Conservation (phyloP, 2,888 invertebrate species). For the Leptinotarsa rubiginosa region DNA sequence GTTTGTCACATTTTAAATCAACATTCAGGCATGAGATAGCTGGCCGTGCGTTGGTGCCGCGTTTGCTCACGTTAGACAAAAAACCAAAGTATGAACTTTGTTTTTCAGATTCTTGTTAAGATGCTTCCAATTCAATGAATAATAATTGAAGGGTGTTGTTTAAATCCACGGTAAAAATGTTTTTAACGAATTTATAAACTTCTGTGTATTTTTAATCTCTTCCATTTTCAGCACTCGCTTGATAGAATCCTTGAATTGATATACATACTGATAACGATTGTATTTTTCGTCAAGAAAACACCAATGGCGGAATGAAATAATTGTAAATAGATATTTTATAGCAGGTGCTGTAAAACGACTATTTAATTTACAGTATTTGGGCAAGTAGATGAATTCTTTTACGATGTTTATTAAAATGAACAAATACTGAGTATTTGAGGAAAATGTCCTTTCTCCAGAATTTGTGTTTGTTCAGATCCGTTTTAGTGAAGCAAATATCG, state of each 20-base stretch:
- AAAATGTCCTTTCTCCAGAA: constrained; percentile 53
- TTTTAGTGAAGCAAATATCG: constrained; percentile 50
- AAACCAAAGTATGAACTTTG: too few species aligned
- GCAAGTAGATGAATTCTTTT: constrained; percentile 51
- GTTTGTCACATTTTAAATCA: too few species aligned
- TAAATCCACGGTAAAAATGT: too few species aligned
- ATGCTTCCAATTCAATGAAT: too few species aligned
- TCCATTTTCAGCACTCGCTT: too few species aligned
- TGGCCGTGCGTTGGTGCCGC: too few species aligned
- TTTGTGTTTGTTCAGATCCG: constrained; percentile 50
- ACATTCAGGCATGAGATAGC: too few species aligned
- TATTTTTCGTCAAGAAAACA: not conserved
- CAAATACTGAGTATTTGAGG: constrained; percentile 55
- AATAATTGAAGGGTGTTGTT: too few species aligned
- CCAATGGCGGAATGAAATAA: not conserved
- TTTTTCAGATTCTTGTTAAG: too few species aligned
- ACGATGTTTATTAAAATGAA: constrained; percentile 58
- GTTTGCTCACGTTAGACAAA: too few species aligned
- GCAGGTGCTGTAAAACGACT: constrained; percentile 42
- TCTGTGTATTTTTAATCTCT: too few species aligned
- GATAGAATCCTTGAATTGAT: not conserved
- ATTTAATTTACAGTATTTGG: constrained; percentile 47
- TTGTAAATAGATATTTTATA: constrained; percentile 33
- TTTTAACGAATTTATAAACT: too few species aligned
- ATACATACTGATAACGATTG: not conserved